Percentiles rank a stretch among this genome's conserved stretches.
phyloP scores from a whole-genome alignment of 2,113 vertebrate species.

The Phalacrocorax brasilianus region DNA sequence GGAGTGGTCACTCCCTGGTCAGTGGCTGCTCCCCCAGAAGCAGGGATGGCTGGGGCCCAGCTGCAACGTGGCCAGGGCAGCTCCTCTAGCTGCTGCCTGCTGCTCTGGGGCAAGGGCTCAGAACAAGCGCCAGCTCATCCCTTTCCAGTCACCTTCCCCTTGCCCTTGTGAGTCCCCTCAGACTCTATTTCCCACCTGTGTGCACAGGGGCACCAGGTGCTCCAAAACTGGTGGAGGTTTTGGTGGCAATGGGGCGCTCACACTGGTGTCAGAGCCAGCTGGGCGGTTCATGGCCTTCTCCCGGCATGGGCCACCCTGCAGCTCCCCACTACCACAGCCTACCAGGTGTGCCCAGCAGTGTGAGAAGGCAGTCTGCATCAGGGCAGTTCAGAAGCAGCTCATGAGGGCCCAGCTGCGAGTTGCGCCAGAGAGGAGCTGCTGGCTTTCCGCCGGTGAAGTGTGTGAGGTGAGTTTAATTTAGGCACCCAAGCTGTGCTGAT shows the following conservation, averaged over 20 bases:
- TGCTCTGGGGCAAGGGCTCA: neutral
- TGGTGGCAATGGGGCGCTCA: accelerated
- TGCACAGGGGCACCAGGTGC: neutral
- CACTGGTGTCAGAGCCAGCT: neutral
- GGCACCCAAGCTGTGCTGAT: neutral
- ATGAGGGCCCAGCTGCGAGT: neutral
- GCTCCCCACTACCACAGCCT: accelerated
- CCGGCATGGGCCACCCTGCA: neutral
- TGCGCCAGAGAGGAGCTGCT: neutral
- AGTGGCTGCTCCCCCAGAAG: neutral
- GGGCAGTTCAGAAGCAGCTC: neutral
- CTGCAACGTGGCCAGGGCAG: accelerated
- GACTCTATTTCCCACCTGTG: neutral
- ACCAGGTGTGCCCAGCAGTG: accelerated
- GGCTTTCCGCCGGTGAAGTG: accelerated
- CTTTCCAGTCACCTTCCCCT: neutral
- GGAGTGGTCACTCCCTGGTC: accelerated
- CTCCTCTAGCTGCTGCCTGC: neutral
- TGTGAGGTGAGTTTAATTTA: neutral
- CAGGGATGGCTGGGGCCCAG: neutral
- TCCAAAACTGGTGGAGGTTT: accelerated
- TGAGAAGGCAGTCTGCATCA: accelerated
- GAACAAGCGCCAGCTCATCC: accelerated
- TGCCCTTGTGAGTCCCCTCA: neutral
- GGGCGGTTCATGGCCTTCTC: neutral